Conservation (phyloP, 2,797 vertebrate genomes). For the Eleutherodactylus coqui region DNA sequence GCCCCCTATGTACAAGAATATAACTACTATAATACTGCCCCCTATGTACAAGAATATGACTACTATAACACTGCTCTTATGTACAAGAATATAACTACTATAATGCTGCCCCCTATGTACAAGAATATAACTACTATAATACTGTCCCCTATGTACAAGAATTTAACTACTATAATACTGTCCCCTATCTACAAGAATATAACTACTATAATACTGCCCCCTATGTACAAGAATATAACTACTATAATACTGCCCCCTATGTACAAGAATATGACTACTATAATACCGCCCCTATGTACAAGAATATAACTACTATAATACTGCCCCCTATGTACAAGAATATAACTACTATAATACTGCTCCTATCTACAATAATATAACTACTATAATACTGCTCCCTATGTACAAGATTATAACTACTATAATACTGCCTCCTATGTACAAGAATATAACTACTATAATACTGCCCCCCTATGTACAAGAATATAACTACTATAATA, state of each 20-base stretch:
- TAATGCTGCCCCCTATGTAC: neutral
- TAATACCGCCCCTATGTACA: neutral
- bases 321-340: neutral
- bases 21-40: conserved; percentile 3
- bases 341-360: conserved; percentile 7
- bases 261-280: neutral
- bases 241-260: too few species aligned
- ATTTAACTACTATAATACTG: too few species aligned
- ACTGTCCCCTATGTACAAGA: too few species aligned
- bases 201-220: too few species aligned
- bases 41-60: neutral
- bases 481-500: conserved; percentile 7
- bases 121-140: too few species aligned
- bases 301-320: conserved; percentile 15
- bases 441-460: conserved; percentile 12
- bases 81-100: neutral
- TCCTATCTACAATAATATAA: neutral
- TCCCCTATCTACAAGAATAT: too few species aligned
- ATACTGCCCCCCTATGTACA: neutral
- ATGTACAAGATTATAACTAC: conserved; percentile 8
- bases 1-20: neutral
- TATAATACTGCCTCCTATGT: conserved; percentile 1
- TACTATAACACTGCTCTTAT: conserved; percentile 1
- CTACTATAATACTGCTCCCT: conserved; percentile 11
- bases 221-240: too few species aligned